Evolutionary conservation across 2,888 invertebrate genomes (phyloP), one percentile per base, ranked within the genome.

Genomic region (Agrochola lota): DNA sequence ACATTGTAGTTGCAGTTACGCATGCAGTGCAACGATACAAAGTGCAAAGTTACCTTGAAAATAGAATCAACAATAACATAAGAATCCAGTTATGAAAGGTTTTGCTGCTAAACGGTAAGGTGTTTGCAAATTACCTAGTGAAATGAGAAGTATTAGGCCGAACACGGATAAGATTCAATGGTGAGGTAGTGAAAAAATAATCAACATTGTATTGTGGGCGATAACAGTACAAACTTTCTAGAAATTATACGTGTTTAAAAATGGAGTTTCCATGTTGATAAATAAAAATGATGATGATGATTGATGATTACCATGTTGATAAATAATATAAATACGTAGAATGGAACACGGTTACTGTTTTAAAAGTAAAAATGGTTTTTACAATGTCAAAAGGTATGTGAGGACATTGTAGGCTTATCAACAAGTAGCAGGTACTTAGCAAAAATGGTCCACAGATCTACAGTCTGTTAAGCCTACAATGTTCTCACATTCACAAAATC

Each of bases 31-130:
- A 46, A 67, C 78, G 43, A 72, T 72, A 77, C 70, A 35, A 49
- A n/a, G 20, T 35, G 23, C 30, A 9, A 57, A 26, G n/a, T 55
- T 77, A 57, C 76, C 55, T 70, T 64, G 68, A 60, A 55, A 52
- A n/a, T 35, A 20, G 20, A 80, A 71, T 81, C 72, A 77, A 82
- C 82, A 82, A 81, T 82, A 77, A 77, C 82, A 77, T 62, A n/a
- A 49, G 23, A 71, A 49, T 35, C 26, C 52, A 49, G 77, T 55
- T 77, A 67, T 43, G 66, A 57, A 63, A 63, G 15, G 5, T 62
- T 64, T 62, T 43, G 49, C 67, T n/a, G 55, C 46, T 26, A 43
- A 20, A 70, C 7, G 26, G 60, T 57, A 23, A 40, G 30, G 43
- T 66, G 75, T 75, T 76, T 59, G n/a, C 17, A 76, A 71, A 59